phyloP scores from a whole-genome alignment of 23 tunicate genomes.

The Pegea sp. region DNA sequence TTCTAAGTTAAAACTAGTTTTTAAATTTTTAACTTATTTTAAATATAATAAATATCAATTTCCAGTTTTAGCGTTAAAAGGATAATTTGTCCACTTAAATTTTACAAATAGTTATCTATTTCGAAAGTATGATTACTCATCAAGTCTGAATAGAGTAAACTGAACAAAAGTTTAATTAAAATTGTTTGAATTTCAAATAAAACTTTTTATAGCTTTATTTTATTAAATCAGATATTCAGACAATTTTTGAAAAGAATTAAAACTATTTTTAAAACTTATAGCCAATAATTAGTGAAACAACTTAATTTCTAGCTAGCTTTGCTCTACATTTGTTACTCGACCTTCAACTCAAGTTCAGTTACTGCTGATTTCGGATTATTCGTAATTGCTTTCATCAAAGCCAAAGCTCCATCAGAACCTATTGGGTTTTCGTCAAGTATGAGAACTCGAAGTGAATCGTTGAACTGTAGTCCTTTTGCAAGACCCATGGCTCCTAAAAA shows the following conservation, averaged over 20 bases:
- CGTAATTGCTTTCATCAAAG: constrained; percentile 16
- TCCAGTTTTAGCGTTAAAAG: too few species aligned
- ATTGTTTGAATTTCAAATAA: not conserved
- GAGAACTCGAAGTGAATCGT: constrained; percentile 43
- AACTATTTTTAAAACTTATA: not conserved
- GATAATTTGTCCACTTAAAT: too few species aligned
- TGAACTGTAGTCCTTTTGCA: constrained; percentile 36
- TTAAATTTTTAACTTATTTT: too few species aligned
- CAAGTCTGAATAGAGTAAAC: too few species aligned
- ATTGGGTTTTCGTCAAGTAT: constrained; percentile 53
- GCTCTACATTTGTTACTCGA: too few species aligned
- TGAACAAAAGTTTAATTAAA: not conserved
- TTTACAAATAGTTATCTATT: too few species aligned
- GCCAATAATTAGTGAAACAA: too few species aligned
- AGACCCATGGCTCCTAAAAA: constrained; percentile 28
- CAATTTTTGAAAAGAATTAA: not conserved
- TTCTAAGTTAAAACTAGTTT: too few species aligned
- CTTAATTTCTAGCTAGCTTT: too few species aligned
- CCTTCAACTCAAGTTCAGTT: constrained; percentile 36
- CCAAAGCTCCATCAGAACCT: constrained; percentile 23
- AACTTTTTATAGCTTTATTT: not conserved
- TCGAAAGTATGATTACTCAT: too few species aligned
- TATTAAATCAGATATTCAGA: not conserved
- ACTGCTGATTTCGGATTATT: constrained; percentile 37
- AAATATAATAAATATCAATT: too few species aligned